These are phyloP conservation scores for Lypha dubia DNA, from an alignment of 2,888 invertebrate species.

Conservation along the genomic window DNA sequence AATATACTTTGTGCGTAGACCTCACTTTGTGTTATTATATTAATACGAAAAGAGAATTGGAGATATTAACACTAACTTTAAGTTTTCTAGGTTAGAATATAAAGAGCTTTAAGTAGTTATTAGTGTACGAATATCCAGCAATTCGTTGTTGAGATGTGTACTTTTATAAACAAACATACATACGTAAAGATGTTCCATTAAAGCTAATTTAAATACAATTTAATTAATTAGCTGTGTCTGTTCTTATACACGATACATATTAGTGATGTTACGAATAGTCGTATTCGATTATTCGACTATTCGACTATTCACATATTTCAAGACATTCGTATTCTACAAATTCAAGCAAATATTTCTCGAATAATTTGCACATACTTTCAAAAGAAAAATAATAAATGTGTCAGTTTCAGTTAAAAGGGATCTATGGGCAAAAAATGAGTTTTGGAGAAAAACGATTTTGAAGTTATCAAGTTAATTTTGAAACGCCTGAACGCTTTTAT, in stretches of 20 bases:
- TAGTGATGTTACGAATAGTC: too few species aligned
- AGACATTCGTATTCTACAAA: too few species aligned
- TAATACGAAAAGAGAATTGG: conserved; percentile 22
- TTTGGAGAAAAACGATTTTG: too few species aligned
- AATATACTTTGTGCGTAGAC: not conserved
- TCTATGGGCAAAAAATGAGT: too few species aligned
- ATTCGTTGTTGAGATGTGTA: not conserved
- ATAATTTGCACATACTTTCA: too few species aligned
- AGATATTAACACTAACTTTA: conserved; percentile 44
- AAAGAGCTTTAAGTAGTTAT: conserved; percentile 14
- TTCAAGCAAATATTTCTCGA: too few species aligned
- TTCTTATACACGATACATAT: not conserved
- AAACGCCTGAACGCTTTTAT: too few species aligned
- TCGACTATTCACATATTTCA: too few species aligned
- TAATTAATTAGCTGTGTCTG: conserved; percentile 65
- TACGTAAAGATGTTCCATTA: not conserved
- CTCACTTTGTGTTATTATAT: conserved; percentile 1
- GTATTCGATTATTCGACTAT: too few species aligned
- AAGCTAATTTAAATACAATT: conserved; percentile 66
- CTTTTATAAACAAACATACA: not conserved
- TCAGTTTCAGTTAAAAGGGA: too few species aligned
- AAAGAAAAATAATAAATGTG: too few species aligned
- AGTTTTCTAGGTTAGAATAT: conserved; percentile 49
- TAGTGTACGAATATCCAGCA: not conserved
- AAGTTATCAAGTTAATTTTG: too few species aligned